Evolutionary conservation across 2,797 vertebrate genomes (phyloP).

Genomic region (Steatocranus sp.): DNA sequence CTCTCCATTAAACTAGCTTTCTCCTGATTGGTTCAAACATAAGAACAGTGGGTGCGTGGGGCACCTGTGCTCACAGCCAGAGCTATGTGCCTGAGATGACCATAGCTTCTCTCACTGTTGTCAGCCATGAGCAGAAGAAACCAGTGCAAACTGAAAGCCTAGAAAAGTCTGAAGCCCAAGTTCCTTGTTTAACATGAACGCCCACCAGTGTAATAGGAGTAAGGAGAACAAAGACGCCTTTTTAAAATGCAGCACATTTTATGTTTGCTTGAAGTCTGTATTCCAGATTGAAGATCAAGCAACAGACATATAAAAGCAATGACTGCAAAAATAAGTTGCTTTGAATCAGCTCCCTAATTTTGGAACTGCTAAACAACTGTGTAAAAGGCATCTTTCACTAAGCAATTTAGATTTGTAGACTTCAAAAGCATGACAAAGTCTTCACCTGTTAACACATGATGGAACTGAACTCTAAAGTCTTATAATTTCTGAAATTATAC

Average conservation of each 20-base stretch:
- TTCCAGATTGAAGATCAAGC: background rate
- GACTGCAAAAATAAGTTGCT: background rate
- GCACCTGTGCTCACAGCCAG: background rate
- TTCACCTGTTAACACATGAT: background rate
- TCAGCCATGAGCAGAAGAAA: background rate
- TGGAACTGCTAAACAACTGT: background rate
- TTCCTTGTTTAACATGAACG: background rate
- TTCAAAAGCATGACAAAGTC: background rate
- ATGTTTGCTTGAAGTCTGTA: background rate
- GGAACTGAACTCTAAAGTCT: background rate
- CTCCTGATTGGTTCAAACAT: background rate
- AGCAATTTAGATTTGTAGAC: background rate
- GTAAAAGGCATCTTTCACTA: background rate
- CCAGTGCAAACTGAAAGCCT: background rate
- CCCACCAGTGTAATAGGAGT: background rate
- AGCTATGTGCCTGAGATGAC: background rate
- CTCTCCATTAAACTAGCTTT: background rate
- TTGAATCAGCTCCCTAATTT: background rate
- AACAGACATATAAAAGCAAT: background rate
- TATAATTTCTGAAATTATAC: background rate
- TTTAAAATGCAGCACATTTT: background rate
- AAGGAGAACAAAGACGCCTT: background rate
- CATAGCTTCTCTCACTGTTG: background rate
- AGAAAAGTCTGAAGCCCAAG: background rate
- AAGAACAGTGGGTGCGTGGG: background rate